Conservation (phyloP, 1,140 invertebrate genomes). For the Hormaphis cornu region DNA sequence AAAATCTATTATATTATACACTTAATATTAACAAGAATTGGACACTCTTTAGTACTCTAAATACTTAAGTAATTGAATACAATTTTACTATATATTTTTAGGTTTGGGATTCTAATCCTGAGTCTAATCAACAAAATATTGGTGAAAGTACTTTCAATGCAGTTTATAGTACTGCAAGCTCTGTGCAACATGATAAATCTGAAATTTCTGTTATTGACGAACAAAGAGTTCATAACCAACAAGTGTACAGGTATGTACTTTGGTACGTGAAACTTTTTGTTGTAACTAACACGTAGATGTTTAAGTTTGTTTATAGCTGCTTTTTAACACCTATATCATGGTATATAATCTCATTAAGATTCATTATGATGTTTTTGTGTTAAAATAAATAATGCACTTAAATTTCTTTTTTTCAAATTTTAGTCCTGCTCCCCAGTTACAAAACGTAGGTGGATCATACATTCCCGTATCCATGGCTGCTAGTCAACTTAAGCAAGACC, state of each 20-base stretch:
- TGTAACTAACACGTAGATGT: slow-evolving; percentile 19
- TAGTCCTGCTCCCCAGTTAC: slow-evolving; percentile 23
- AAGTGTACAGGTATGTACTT: slow-evolving; percentile 32
- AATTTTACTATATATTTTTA: background rate
- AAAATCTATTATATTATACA: too few relatives aligned
- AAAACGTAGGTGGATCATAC: slow-evolving; percentile 20
- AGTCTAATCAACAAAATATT: slow-evolving; percentile 23
- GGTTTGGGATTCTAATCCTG: slow-evolving; percentile 27
- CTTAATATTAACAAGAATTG: too few relatives aligned
- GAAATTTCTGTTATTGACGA: slow-evolving; percentile 25
- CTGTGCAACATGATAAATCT: slow-evolving; percentile 24
- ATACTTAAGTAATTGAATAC: too few relatives aligned
- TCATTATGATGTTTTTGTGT: background rate
- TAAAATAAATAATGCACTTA: background rate
- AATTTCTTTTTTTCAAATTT: background rate
- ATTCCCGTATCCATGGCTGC: slow-evolving; percentile 27
- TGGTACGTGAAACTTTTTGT: slow-evolving; percentile 30
- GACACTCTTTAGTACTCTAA: too few relatives aligned
- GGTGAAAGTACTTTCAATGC: slow-evolving; percentile 19
- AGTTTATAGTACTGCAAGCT: slow-evolving; percentile 18
- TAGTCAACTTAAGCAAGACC: slow-evolving; percentile 26
- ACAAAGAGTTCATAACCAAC: slow-evolving; percentile 29
- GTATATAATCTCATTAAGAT: background rate
- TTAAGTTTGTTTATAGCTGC: background rate
- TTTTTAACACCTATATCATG: background rate